A percentile compares a stretch with the other conserved stretches of the same genome.
Conservation (phyloP, 2,888 invertebrate species). For the Slavum lentiscoides region DNA sequence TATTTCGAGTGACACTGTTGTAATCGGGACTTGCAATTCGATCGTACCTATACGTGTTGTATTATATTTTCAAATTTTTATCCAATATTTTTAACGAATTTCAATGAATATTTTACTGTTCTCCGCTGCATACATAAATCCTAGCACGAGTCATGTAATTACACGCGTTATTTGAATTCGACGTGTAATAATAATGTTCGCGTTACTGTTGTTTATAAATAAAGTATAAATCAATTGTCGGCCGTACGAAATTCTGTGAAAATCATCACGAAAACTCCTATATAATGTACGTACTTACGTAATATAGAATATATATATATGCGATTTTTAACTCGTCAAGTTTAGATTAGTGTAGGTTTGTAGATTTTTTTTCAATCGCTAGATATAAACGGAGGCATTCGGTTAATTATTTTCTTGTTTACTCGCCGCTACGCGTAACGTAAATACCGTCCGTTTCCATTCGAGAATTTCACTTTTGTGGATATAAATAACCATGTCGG, state of each 20-base stretch:
- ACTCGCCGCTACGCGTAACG: background rate
- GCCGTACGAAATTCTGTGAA: background rate
- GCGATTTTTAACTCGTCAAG: conserved; percentile 3
- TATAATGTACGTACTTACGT: too few species aligned
- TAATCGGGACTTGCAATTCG: too few species aligned
- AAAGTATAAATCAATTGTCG: background rate
- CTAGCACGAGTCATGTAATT: too few species aligned
- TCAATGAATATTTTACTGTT: too few species aligned
- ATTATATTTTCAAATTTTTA: too few species aligned
- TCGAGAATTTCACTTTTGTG: conserved; percentile 16
- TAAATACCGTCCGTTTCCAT: conserved; percentile 31
- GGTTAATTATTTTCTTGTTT: conserved; percentile 31
- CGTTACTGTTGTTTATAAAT: background rate
- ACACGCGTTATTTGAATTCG: too few species aligned
- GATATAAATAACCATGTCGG: conserved; percentile 26
- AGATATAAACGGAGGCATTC: conserved; percentile 11
- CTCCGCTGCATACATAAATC: too few species aligned
- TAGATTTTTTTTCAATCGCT: conserved; percentile 7
- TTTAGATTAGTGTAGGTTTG: conserved; percentile 10
- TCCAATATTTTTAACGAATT: too few species aligned
- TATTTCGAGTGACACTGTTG: too few species aligned
- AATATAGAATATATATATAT: too few species aligned
- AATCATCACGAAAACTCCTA: background rate
- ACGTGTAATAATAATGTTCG: too few species aligned
- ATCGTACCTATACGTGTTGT: too few species aligned